Conservation (phyloP, 1,140 invertebrate genomes). For the Plutomurus gul region DNA sequence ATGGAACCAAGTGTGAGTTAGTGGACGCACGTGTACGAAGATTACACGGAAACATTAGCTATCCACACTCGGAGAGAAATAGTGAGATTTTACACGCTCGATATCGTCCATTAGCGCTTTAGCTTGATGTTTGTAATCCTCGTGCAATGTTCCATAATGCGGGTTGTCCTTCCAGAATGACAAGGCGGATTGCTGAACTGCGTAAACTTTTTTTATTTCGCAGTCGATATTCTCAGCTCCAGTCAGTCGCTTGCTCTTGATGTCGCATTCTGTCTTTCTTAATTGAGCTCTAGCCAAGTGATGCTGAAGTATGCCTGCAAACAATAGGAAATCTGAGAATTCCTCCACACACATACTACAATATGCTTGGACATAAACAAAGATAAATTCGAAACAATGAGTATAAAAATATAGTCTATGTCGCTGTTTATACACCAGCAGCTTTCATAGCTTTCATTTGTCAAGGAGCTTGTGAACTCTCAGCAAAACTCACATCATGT, state of each 20-base stretch:
- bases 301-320: constrained; percentile 38
- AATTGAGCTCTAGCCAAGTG: constrained; percentile 23
- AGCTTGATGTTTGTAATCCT: constrained; percentile 24
- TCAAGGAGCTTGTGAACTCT: no score
- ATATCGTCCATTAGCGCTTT: constrained; percentile 5
- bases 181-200: constrained; percentile 20
- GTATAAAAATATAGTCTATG: neutral
- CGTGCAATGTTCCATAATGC: constrained; percentile 7
- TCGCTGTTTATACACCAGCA: no score
- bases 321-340: neutral
- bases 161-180: constrained; percentile 41
- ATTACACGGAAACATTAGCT: neutral
- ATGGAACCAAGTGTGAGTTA: neutral
- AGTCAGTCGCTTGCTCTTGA: neutral
- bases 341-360: no score
- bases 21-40: neutral
- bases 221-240: neutral
- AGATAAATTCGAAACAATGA: neutral
- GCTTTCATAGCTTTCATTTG: no score
- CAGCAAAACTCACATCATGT: no score
- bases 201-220: constrained; percentile 23
- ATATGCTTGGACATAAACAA: no score
- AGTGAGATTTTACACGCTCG: neutral
- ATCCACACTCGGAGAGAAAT: neutral
- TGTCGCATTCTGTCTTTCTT: neutral